Percentiles rank a stretch among this genome's conserved stretches.
These are phyloP conservation scores for Melanogrammus aeglefinus DNA, from an alignment of 2,797 vertebrate species.

Conservation along the genomic window DNA sequence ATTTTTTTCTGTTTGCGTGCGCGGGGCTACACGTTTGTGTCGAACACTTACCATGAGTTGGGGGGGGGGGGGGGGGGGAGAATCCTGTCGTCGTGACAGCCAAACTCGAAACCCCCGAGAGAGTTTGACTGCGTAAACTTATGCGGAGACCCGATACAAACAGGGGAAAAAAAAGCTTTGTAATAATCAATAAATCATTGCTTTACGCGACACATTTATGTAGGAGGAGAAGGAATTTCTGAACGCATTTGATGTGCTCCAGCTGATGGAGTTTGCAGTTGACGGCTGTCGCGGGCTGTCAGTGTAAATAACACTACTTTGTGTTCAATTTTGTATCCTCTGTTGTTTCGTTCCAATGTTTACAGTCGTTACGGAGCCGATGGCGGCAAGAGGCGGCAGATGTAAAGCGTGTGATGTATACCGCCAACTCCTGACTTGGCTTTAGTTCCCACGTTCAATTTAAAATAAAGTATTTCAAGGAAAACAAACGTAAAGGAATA, in stretches of 20 bases:
- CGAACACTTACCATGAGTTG: not conserved
- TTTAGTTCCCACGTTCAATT: no score
- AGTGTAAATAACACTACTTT: not conserved
- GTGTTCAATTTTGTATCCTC: not conserved
- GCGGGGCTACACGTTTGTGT: not conserved
- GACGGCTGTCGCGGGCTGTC: not conserved
- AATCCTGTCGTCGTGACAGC: not conserved
- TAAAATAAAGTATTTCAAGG: no score
- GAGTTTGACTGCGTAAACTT: not conserved
- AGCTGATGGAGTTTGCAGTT: not conserved
- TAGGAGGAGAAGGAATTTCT: not conserved
- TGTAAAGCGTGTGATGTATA: no score
- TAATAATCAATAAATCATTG: not conserved
- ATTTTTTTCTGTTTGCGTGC: no score
- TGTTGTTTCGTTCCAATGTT: not conserved
- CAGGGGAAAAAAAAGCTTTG: not conserved
- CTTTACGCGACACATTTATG: not conserved
- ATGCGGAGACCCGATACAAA: not conserved
- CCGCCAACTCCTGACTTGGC: no score
- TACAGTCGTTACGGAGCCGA: not conserved
- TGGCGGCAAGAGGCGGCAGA: no score
- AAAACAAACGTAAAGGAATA: no score
- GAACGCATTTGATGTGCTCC: not conserved
- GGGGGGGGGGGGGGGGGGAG: not conserved
- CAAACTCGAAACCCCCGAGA: not conserved